phyloP scores from a whole-genome alignment of 2,113 vertebrate genomes.

The Sphaerodactylus townsendi region DNA sequence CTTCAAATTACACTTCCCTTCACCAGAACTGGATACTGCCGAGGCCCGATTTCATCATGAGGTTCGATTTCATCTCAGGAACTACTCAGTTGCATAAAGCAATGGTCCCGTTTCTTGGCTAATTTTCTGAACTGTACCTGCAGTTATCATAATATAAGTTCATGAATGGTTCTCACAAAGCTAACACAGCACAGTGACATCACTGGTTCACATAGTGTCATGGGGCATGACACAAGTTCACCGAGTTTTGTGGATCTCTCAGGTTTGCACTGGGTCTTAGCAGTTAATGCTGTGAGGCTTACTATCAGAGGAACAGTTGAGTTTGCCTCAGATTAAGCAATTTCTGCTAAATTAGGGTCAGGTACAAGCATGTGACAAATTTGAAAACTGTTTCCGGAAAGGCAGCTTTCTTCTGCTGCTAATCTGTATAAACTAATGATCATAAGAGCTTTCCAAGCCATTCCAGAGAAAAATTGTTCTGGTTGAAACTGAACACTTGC shows the following conservation, averaged over 20 bases:
- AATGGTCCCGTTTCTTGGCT: background rate
- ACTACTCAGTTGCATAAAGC: background rate
- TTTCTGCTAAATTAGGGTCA: background rate
- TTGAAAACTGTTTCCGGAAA: background rate
- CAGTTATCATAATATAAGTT: too few species aligned
- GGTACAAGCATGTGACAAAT: background rate
- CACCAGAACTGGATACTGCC: background rate
- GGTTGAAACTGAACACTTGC: background rate
- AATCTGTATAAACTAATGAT: background rate
- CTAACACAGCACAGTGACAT: too few species aligned
- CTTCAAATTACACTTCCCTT: background rate
- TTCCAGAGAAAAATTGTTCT: background rate
- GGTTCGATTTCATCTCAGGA: too few species aligned
- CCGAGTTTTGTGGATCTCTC: too few species aligned
- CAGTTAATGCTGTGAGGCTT: background rate
- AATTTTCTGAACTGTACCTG: too few species aligned
- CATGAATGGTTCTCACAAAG: too few species aligned
- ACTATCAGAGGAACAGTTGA: background rate
- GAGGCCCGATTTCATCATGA: too few species aligned
- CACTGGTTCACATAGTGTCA: background rate
- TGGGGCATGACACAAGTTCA: background rate
- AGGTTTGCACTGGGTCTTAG: background rate
- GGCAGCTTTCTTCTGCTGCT: background rate
- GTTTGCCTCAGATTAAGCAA: background rate
- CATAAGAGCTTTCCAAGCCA: conserved; percentile 4